phyloP scores from a whole-genome alignment of 2,797 vertebrate genomes.

The Tadarida brasiliensis region DNA sequence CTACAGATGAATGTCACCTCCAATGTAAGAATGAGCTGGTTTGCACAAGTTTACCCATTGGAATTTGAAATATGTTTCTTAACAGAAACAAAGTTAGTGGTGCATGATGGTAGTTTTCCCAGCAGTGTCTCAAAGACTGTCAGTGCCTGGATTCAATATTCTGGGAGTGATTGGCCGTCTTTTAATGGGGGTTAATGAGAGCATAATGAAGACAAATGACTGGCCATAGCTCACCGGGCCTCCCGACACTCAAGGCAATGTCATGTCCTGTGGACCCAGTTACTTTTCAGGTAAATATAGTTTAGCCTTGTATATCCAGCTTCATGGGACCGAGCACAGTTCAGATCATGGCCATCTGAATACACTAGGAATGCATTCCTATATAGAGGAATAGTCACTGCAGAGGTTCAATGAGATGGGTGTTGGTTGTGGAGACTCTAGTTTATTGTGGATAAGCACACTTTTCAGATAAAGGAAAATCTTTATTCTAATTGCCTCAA shows the following conservation, averaged over 20 bases:
- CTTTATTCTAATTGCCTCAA: conserved; percentile 45
- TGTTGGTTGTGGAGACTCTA: not conserved
- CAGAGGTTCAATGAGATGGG: not conserved
- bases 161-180: not conserved
- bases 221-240: not conserved
- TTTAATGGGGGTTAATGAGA: conserved; percentile 75
- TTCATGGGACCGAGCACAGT: not conserved
- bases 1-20: not conserved
- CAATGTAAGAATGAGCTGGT: not conserved
- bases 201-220: conserved; percentile 76
- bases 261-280: not conserved
- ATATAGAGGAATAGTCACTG: not conserved
- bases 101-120: not conserved
- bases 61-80: conserved; percentile 5
- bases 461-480: conserved; percentile 22
- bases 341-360: not conserved
- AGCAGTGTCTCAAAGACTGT: not conserved
- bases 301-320: conserved; percentile 31
- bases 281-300: conserved; percentile 67
- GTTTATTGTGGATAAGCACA: not conserved
- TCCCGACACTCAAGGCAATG: not conserved
- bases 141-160: not conserved
- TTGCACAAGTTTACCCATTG: not conserved
- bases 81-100: conserved; percentile 32
- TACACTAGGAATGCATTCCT: not conserved